Base-by-base conservation (phyloP, 2,113 vertebrate genomes). In the Azemiops feae region DNA sequence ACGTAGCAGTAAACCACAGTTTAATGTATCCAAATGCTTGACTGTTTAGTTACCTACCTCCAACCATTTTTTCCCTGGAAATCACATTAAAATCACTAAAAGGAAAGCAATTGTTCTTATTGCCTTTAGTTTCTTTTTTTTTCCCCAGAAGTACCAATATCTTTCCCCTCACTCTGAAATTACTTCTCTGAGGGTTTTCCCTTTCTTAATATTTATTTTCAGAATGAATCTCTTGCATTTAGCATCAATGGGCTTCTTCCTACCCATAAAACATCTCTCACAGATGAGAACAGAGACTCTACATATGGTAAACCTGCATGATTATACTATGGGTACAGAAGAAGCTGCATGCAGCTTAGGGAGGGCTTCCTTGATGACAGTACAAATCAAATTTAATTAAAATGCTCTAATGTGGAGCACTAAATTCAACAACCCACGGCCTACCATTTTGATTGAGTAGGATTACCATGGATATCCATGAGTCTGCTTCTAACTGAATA, bases 341-440 rank as follows among this genome's bases (percentile, higher is more conserved):
- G 92, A 87, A 90, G 60, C 92, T 86, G 74, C 88, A 57, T 93
- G 92, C 27, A 55, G 52, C 88, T 86, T 86, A 86, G 74, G 85
- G 74, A 27, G 12, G 74, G 69, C 30, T 16, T 85, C 18, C 54
- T 58, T 58, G 89, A 90, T 90, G 88, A 43, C 92, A 93, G 6
- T 86, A 90, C 74, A 93, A 86, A 90, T 93, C 74, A 90, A 86
- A 93, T 93, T 93, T 93, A 89, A 90, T 90, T 90, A 93, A 93
- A 90, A 90, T 34, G 50, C 50, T 54, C 20, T 47, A 90, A 60
- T 89, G 52, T 86, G n/a, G 39, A 90, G 88, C 50, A 60, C 43
- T 90, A 50, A 89, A 93, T 89, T 16, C 69, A 57, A 34, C 43
- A 53, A 52, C 18, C 14, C 50, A 92, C n/a, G 27, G 7, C 12